These are phyloP conservation scores for Rhinoptilus africanus DNA, from an alignment of 2,113 vertebrate species.

Conservation along the genomic window DNA sequence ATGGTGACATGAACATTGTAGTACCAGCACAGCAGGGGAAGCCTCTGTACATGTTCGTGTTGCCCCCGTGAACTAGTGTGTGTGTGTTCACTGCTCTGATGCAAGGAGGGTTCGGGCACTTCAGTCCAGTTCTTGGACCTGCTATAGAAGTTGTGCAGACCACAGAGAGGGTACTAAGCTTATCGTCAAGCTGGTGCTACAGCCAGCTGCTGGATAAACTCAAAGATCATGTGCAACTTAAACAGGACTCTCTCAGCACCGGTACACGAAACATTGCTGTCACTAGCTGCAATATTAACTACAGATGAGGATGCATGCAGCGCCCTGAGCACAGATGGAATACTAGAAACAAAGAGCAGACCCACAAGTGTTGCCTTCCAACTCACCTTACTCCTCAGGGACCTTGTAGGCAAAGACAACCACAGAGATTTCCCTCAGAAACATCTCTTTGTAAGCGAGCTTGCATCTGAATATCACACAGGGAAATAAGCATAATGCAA, in stretches of 20 bases:
- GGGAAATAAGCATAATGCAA: neutral
- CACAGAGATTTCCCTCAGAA: neutral
- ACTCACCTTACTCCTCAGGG: neutral
- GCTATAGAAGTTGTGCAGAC: neutral
- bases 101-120: fast-evolving
- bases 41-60: neutral
- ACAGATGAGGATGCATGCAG: neutral
- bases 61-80: too few species aligned
- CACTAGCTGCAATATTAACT: neutral
- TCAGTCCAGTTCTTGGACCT: neutral
- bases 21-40: neutral
- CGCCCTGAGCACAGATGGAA: neutral
- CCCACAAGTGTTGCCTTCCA: neutral
- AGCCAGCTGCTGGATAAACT: neutral
- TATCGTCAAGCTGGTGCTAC: neutral
- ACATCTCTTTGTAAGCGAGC: neutral
- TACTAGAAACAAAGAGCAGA: neutral
- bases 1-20: neutral
- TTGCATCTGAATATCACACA: neutral
- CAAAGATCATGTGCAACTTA: neutral
- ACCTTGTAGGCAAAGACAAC: neutral
- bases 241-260: neutral
- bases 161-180: fast-evolving
- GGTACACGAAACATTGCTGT: neutral
- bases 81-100: neutral